Percentiles rank a stretch among this genome's conserved stretches.
Evolutionary conservation across 1,140 invertebrate genomes (phyloP).

Genomic region (Drosophila yakuba): DNA sequence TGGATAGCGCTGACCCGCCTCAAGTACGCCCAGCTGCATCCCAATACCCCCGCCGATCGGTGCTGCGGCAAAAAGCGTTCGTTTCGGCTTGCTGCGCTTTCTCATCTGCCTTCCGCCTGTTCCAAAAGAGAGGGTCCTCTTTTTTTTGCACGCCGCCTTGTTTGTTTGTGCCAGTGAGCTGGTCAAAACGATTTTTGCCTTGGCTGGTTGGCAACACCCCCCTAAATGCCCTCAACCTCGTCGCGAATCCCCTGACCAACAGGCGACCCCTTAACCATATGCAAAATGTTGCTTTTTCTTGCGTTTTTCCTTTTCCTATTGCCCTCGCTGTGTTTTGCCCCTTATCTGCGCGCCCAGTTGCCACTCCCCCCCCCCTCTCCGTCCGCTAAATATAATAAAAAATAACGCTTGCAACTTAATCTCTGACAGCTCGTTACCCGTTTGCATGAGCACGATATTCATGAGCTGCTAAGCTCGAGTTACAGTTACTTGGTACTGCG

Average conservation of each 20-base stretch:
- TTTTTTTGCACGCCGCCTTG: slow-evolving; percentile 35
- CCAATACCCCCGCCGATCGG: slow-evolving; percentile 12
- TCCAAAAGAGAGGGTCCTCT: slow-evolving; percentile 25
- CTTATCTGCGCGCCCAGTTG: slow-evolving; percentile 60
- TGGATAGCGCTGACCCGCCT: slow-evolving; percentile 13
- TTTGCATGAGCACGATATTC: slow-evolving; percentile 83
- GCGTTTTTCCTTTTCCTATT: slow-evolving; percentile 30
- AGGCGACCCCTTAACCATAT: slow-evolving; percentile 64
- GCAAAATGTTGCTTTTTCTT: slow-evolving; percentile 74
- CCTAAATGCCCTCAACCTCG: not conserved
- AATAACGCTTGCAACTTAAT: slow-evolving; percentile 83
- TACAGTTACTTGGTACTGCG: slow-evolving; percentile 57
- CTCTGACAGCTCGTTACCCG: slow-evolving; percentile 83
- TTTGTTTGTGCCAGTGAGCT: slow-evolving; percentile 76
- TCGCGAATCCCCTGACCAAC: not conserved
- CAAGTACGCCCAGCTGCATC: slow-evolving; percentile 43
- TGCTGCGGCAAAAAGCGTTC: slow-evolving; percentile 56
- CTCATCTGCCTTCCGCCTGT: slow-evolving; percentile 75
- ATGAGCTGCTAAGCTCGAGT: slow-evolving; percentile 83
- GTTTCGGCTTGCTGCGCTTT: slow-evolving; percentile 72
- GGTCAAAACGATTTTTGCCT: slow-evolving; percentile 79
- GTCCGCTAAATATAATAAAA: slow-evolving; percentile 80
- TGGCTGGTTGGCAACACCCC: slow-evolving; percentile 31
- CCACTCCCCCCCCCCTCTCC: not conserved
- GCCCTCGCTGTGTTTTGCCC: slow-evolving; percentile 39